Conservation (phyloP, 2,797 vertebrate species). For the Myripristis jacobus region DNA sequence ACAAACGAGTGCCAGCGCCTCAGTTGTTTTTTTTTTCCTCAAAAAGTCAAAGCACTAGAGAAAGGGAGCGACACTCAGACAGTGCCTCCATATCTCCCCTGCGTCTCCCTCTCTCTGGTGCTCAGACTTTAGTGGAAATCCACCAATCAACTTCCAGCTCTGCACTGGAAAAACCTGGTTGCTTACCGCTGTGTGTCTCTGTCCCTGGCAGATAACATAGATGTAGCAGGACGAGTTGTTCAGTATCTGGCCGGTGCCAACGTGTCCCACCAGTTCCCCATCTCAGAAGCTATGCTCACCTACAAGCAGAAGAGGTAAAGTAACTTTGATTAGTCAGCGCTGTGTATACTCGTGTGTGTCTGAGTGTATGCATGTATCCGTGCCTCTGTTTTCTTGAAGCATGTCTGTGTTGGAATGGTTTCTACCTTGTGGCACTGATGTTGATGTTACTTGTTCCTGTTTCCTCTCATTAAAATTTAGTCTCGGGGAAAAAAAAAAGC, state of each 20-base stretch:
- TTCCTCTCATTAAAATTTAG: slow-evolving; percentile 5
- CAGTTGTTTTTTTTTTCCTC: no score
- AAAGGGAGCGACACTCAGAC: no score
- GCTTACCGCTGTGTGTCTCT: slow-evolving; percentile 30
- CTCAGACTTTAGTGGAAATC: no score
- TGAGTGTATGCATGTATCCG: slow-evolving; percentile 36
- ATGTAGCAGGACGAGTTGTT: slow-evolving; percentile 83
- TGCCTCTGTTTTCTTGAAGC: slow-evolving; percentile 33
- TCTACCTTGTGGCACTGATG: slow-evolving; percentile 12
- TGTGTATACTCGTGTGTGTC: not conserved
- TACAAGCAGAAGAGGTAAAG: slow-evolving; percentile 89
- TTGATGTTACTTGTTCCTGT: slow-evolving; percentile 11
- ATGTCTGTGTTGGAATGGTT: slow-evolving; percentile 34
- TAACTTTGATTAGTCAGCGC: not conserved
- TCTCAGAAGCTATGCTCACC: slow-evolving; percentile 89
- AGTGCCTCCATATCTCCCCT: no score
- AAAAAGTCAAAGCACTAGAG: no score
- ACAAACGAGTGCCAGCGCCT: no score
- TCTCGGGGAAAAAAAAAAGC: not conserved
- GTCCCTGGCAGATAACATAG: slow-evolving; percentile 81
- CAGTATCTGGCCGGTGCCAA: slow-evolving; percentile 86
- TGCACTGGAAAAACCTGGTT: slow-evolving; percentile 12
- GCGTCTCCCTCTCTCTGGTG: no score
- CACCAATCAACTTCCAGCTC: not conserved
- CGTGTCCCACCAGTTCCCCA: slow-evolving; percentile 87